phyloP scores from a whole-genome alignment of 2,888 invertebrate species.

The Lucinisca nassula region DNA sequence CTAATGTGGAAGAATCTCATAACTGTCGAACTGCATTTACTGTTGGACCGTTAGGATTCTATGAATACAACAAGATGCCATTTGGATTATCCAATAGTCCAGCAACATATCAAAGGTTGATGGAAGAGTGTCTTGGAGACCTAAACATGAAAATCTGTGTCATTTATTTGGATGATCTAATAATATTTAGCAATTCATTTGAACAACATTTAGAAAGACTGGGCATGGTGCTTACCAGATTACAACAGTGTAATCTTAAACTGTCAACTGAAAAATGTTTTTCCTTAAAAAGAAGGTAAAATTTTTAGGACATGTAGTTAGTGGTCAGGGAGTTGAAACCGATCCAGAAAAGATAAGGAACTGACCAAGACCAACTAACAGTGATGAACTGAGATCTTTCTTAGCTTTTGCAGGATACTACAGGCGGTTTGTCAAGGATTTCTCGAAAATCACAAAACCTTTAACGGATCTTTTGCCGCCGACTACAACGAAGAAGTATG shows the following conservation, averaged over 20 bases:
- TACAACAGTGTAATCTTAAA: background rate
- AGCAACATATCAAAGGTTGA: conserved; percentile 24
- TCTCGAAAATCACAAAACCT: background rate
- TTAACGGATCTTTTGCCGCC: background rate
- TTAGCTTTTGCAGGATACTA: background rate
- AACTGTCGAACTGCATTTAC: conserved; percentile 19
- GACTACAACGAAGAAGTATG: background rate
- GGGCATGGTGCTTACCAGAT: background rate
- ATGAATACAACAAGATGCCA: conserved; percentile 16
- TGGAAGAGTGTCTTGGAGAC: conserved; percentile 24
- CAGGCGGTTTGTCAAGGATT: background rate
- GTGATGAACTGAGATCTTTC: conserved; percentile 1
- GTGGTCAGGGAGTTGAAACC: background rate
- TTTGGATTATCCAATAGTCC: conserved; percentile 24
- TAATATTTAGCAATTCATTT: background rate
- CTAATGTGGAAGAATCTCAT: conserved; percentile 25
- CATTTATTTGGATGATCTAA: conserved; percentile 4
- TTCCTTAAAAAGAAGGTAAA: background rate
- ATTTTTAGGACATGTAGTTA: background rate
- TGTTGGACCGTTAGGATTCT: conserved; percentile 9
- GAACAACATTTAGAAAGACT: background rate
- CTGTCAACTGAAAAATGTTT: background rate
- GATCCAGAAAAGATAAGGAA: background rate
- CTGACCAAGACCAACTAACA: conserved; percentile 17
- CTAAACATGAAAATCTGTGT: conserved; percentile 5